Conservation (phyloP, 2,113 vertebrate species). For the Phainopepla nitens region DNA sequence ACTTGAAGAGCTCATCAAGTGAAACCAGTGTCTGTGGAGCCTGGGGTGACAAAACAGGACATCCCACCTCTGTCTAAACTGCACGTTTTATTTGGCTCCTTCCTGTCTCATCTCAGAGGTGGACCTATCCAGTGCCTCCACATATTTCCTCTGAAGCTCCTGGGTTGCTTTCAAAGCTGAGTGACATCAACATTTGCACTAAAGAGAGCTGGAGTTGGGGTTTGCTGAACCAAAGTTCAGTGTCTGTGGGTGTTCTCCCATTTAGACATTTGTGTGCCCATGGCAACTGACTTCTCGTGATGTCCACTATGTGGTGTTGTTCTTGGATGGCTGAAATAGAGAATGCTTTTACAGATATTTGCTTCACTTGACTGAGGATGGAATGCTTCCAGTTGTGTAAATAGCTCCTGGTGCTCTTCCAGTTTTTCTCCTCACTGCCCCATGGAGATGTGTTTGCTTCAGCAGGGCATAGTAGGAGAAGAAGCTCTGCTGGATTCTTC, state of each 20-base stretch:
- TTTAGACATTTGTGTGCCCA: neutral
- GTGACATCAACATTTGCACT: neutral
- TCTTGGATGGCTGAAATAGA: slow-evolving; percentile 61
- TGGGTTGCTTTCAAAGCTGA: neutral
- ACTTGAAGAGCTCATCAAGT: neutral
- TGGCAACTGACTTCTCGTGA: slow-evolving; percentile 46
- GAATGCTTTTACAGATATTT: slow-evolving; percentile 40
- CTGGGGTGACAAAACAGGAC: neutral
- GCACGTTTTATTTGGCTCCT: neutral
- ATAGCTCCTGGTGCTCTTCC: slow-evolving; percentile 57
- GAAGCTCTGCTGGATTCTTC: slow-evolving; percentile 20
- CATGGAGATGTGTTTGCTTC: slow-evolving; percentile 56
- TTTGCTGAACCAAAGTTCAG: neutral
- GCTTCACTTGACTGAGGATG: slow-evolving; percentile 60
- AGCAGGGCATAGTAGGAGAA: slow-evolving; percentile 35
- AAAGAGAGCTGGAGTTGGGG: neutral
- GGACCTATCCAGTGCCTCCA: neutral
- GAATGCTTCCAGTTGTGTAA: slow-evolving; percentile 76
- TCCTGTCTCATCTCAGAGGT: neutral
- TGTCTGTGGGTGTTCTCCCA: neutral
- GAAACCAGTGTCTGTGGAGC: neutral
- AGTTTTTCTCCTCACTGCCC: slow-evolving; percentile 42
- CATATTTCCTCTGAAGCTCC: neutral
- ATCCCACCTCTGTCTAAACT: neutral
- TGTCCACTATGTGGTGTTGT: slow-evolving; percentile 63